These are phyloP conservation scores for Tinamus major DNA, from an alignment of 2,797 vertebrate genomes.

Conservation along the genomic window DNA sequence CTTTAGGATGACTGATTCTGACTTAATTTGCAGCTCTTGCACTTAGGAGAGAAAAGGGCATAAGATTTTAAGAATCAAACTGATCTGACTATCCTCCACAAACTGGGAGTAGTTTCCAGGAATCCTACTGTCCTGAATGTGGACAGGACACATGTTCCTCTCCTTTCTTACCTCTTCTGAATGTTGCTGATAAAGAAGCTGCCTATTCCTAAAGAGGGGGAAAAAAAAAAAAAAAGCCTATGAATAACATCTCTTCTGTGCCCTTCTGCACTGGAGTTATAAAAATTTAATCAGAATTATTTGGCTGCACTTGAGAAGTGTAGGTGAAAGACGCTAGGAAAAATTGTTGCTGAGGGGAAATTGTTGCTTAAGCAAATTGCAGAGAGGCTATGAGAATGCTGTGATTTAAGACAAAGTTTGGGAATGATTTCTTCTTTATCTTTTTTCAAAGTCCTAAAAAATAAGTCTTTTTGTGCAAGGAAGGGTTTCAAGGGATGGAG, in stretches of 20 bases:
- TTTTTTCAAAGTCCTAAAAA: neutral
- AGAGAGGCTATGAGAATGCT: neutral
- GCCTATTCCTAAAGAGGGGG: neutral
- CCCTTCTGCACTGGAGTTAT: neutral
- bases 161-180: neutral
- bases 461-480: neutral
- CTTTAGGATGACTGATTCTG: neutral
- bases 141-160: neutral
- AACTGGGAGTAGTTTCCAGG: neutral
- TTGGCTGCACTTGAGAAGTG: neutral
- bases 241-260: neutral
- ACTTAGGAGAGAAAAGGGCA: neutral
- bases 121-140: neutral
- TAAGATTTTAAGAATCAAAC: neutral
- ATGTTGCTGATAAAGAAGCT: neutral
- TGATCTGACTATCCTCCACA: neutral
- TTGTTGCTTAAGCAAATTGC: neutral
- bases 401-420: neutral
- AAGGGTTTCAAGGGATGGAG: neutral
- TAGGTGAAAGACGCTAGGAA: neutral
- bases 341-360: neutral
- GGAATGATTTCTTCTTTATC: neutral
- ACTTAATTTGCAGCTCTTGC: neutral
- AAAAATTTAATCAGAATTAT: neutral
- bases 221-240: neutral